A percentile compares a stretch with the other conserved stretches of the same genome.
Conservation (phyloP, 2,888 invertebrate genomes). For the Neoaliturus tenellus region DNA sequence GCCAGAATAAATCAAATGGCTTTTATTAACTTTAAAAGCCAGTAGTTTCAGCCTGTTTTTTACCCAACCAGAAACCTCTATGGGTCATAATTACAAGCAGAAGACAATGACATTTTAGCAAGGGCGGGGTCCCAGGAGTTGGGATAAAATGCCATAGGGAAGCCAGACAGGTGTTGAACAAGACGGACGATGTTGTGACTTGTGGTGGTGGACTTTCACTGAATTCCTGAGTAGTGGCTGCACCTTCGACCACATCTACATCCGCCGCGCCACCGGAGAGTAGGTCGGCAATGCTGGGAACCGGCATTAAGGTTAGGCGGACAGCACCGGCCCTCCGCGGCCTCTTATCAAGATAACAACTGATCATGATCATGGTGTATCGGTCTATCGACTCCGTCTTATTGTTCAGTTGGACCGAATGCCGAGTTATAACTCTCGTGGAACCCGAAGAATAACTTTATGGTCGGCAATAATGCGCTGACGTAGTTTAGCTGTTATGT, state of each 20-base stretch:
- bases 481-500: too few relatives aligned
- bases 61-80: too few relatives aligned
- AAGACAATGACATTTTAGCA: too few relatives aligned
- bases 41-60: too few relatives aligned
- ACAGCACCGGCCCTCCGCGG: neutral
- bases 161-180: conserved; percentile 10
- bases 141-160: neutral
- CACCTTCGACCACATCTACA: conserved; percentile 1
- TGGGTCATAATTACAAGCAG: too few relatives aligned
- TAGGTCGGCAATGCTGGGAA: conserved; percentile 5
- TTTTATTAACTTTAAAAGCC: too few relatives aligned
- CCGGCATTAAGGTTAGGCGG: conserved; percentile 30
- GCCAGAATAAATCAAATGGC: too few relatives aligned
- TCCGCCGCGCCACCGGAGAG: neutral
- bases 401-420: too few relatives aligned
- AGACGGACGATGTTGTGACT: conserved; percentile 9
- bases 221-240: conserved; percentile 22
- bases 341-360: neutral
- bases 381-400: neutral
- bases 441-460: too few relatives aligned
- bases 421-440: too few relatives aligned
- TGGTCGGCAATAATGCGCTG: too few relatives aligned
- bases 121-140: neutral
- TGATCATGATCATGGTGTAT: neutral
- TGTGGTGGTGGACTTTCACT: conserved; percentile 22